These are phyloP conservation scores for Phrixothrix hirtus DNA, from an alignment of 2,888 invertebrate genomes.

Conservation along the genomic window DNA sequence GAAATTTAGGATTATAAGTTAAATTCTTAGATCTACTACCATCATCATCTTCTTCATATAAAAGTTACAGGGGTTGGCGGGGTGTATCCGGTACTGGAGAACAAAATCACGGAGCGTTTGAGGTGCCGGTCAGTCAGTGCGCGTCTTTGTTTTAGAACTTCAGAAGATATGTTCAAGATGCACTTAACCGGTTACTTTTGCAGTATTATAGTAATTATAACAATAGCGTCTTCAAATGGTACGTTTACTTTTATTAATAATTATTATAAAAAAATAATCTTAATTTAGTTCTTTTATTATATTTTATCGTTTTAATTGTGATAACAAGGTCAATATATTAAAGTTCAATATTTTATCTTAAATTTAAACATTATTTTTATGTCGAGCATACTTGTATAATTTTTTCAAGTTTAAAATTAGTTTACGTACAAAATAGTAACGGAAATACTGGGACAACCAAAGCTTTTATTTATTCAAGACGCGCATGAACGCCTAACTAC, in stretches of 20 bases:
- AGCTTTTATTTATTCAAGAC: conserved; percentile 18
- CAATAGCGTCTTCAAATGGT: conserved; percentile 34
- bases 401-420: too few species aligned
- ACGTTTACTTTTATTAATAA: conserved; percentile 23
- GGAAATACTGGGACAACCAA: conserved; percentile 12
- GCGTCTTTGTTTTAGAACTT: conserved; percentile 28
- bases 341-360: too few species aligned
- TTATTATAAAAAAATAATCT: neutral
- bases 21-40: too few species aligned
- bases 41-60: too few species aligned
- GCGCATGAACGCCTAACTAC: conserved; percentile 15
- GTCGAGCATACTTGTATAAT: too few species aligned
- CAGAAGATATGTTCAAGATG: conserved; percentile 31
- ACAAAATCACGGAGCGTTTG: conserved; percentile 47
- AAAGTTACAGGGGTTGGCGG: too few species aligned
- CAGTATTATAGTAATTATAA: conserved; percentile 34
- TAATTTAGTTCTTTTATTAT: neutral
- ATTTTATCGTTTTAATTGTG: too few species aligned
- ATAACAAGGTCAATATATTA: conserved; percentile 11
- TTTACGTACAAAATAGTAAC: conserved; percentile 7
- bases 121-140: conserved; percentile 43
- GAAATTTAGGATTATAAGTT: too few species aligned
- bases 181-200: conserved; percentile 41
- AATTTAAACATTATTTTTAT: too few species aligned
- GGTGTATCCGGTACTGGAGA: conserved; percentile 47